phyloP scores from a whole-genome alignment of 1,140 invertebrate species.

The Drosophila bocki region DNA sequence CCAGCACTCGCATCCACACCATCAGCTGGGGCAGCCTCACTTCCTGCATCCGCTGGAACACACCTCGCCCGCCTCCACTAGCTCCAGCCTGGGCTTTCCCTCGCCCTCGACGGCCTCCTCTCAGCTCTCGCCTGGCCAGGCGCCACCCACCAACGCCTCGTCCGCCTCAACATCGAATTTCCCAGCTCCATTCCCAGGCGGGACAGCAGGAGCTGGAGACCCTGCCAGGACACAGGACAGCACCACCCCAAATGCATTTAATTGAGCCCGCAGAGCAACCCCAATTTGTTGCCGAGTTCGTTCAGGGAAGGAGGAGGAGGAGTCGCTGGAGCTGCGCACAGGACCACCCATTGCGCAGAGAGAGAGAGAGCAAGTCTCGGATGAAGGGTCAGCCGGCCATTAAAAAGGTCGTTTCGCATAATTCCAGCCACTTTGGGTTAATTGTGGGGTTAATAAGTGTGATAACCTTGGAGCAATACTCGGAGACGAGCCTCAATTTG shows the following conservation, averaged over 20 bases:
- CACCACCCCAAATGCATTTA: slow-evolving; percentile 81
- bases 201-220: slow-evolving; percentile 16
- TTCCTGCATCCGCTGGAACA: slow-evolving; percentile 53
- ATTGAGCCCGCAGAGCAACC: slow-evolving; percentile 68
- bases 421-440: slow-evolving; percentile 74
- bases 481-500: slow-evolving; percentile 63
- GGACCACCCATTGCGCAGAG: slow-evolving; percentile 68
- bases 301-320: slow-evolving; percentile 6
- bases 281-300: slow-evolving; percentile 61
- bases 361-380: slow-evolving; percentile 15
- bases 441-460: slow-evolving; percentile 73
- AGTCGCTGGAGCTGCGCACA: slow-evolving; percentile 36
- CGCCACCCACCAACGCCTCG: slow-evolving; percentile 80
- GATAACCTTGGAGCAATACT: slow-evolving; percentile 65
- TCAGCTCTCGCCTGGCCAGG: slow-evolving; percentile 82
- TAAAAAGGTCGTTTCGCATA: slow-evolving; percentile 71
- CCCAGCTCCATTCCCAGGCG: slow-evolving; percentile 30
- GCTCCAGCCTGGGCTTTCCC: slow-evolving; percentile 79
- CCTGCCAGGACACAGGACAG: slow-evolving; percentile 58
- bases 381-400: slow-evolving; percentile 23
- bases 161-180: slow-evolving; percentile 36
- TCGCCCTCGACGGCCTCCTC: slow-evolving; percentile 73
- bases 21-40: slow-evolving; percentile 43
- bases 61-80: slow-evolving; percentile 61
- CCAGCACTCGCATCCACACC: slow-evolving; percentile 47